A percentile compares a stretch with the other conserved stretches of the same genome.
Conservation (phyloP, 2,888 invertebrate species). For the Quadriops clusia region DNA sequence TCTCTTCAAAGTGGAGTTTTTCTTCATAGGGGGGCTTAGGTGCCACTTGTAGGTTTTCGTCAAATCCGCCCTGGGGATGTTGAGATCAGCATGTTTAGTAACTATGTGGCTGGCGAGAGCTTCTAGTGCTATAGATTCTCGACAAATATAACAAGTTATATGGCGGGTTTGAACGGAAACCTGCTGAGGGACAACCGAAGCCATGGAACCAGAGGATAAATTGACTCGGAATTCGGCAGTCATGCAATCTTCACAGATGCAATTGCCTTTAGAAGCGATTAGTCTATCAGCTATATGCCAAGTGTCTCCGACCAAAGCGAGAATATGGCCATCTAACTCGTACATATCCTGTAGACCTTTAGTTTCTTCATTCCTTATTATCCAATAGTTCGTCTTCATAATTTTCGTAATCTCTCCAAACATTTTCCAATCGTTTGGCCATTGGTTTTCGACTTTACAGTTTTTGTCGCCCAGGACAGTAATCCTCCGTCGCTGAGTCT, state of each 20-base stretch:
- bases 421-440: constrained; percentile 18
- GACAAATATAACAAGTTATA: constrained; percentile 19
- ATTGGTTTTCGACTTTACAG: constrained; percentile 9
- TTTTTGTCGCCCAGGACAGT: constrained; percentile 5
- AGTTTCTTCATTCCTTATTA: constrained; percentile 26
- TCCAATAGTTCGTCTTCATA: constrained; percentile 30
- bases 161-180: constrained; percentile 11
- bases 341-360: constrained; percentile 25
- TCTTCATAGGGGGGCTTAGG: constrained; percentile 11
- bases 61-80: constrained; percentile 10
- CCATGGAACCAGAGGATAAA: constrained; percentile 16
- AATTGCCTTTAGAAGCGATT: constrained; percentile 28
- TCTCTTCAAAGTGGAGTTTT: constrained; percentile 9
- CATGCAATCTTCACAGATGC: constrained; percentile 32
- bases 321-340: constrained; percentile 27
- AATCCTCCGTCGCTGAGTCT: constrained; percentile 12
- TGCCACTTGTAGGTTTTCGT: constrained; percentile 13
- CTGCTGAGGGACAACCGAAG: constrained; percentile 12
- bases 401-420: constrained; percentile 26
- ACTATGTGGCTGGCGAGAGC: constrained; percentile 15
- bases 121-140: constrained; percentile 16
- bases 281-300: constrained; percentile 25
- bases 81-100: constrained; percentile 15
- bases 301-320: constrained; percentile 26
- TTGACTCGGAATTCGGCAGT: constrained; percentile 25